A percentile compares a stretch with the other conserved stretches of the same genome.
These are phyloP conservation scores for Nannoperca australis DNA, from an alignment of 2,797 vertebrate species.

Conservation along the genomic window DNA sequence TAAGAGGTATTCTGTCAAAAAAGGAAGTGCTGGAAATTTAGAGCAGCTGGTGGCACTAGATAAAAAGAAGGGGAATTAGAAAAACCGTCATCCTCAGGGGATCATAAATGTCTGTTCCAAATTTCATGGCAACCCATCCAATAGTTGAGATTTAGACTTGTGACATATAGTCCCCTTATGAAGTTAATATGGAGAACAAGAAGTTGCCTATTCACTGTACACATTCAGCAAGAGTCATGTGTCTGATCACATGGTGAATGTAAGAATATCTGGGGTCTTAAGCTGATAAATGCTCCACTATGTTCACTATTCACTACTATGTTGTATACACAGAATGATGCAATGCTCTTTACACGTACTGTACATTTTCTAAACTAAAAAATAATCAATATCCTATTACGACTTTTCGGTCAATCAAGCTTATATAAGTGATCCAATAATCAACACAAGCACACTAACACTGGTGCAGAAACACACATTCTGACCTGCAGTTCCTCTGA, in stretches of 20 bases:
- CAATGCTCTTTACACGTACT: neutral
- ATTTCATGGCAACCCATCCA: too few relatives aligned
- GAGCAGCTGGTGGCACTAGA: neutral
- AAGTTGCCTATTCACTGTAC: too few relatives aligned
- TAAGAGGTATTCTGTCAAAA: neutral
- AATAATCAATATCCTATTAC: neutral
- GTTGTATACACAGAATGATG: neutral
- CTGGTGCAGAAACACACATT: constrained; percentile 29
- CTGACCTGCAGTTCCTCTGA: constrained; percentile 51
- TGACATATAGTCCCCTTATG: too few relatives aligned
- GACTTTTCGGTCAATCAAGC: constrained; percentile 23
- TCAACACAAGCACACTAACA: neutral
- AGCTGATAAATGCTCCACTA: too few relatives aligned
- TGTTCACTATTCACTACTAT: too few relatives aligned
- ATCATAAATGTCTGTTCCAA: neutral
- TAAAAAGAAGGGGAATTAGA: neutral
- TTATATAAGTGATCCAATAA: constrained; percentile 5
- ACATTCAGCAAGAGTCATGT: too few relatives aligned
- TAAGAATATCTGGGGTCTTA: too few relatives aligned
- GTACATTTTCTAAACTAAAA: neutral
- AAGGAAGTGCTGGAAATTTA: neutral
- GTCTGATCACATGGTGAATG: too few relatives aligned
- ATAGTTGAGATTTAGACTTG: neutral
- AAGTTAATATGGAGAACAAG: too few relatives aligned
- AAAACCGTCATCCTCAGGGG: neutral